These are phyloP conservation scores for Asarcornis scutulata DNA, from an alignment of 2,113 vertebrate species.

Conservation along the genomic window DNA sequence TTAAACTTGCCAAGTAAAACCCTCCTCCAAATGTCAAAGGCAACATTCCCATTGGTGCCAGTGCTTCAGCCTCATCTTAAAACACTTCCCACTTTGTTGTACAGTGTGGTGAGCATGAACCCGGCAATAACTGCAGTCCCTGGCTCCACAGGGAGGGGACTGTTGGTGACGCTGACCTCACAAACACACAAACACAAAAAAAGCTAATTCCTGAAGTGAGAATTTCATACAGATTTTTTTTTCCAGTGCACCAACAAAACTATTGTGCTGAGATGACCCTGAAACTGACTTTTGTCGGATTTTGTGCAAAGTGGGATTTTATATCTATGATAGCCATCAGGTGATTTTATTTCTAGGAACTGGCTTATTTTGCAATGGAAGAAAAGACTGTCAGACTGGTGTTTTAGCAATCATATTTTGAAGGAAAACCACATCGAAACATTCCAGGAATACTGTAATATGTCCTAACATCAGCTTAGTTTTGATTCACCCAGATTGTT, in stretches of 20 bases:
- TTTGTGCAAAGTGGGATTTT: constrained; percentile 7
- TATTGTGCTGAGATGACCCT: constrained; percentile 11
- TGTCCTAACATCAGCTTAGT: neutral
- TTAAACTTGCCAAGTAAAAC: neutral
- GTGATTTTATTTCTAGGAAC: constrained; percentile 37
- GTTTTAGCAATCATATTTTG: neutral
- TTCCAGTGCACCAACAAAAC: neutral
- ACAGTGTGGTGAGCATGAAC: neutral
- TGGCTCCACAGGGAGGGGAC: neutral
- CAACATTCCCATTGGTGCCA: fast-evolving
- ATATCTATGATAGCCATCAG: neutral
- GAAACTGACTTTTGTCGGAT: constrained; percentile 31
- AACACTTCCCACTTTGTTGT: neutral
- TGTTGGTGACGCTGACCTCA: neutral
- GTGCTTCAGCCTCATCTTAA: neutral
- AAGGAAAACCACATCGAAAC: neutral
- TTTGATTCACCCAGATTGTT: neutral
- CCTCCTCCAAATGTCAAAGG: neutral
- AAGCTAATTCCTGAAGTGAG: neutral
- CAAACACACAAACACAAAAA: neutral
- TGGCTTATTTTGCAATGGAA: neutral
- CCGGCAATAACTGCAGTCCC: neutral
- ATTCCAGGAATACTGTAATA: neutral
- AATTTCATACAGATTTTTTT: neutral
- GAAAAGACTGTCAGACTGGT: neutral